These are phyloP conservation scores for Adrianichthys oophorus DNA, from an alignment of 2,797 vertebrate genomes.

Conservation along the genomic window DNA sequence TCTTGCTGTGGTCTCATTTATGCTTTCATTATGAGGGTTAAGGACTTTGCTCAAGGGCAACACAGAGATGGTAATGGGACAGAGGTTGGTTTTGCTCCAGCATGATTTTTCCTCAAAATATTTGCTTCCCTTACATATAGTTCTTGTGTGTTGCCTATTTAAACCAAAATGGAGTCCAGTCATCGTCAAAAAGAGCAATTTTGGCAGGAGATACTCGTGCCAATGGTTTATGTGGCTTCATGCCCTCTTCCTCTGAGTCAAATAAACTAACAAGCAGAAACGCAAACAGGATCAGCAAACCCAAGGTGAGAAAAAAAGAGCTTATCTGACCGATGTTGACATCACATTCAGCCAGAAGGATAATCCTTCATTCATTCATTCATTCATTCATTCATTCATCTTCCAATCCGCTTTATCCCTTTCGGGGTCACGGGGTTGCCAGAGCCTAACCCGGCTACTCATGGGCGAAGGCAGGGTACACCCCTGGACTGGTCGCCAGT, in stretches of 20 bases:
- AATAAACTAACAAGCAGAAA: slow-evolving; percentile 3
- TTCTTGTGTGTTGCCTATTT: not conserved
- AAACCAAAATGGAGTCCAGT: slow-evolving; percentile 4
- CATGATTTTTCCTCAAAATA: slow-evolving; percentile 1
- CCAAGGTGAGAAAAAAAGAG: not conserved
- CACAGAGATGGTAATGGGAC: not conserved
- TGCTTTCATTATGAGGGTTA: not conserved
- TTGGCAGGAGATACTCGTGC: not conserved
- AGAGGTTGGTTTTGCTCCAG: not conserved
- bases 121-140: slow-evolving; percentile 18
- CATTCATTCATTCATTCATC: too few relatives aligned
- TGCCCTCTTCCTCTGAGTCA: slow-evolving; percentile 7
- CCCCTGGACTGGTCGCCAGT: too few relatives aligned
- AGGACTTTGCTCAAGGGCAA: not conserved
- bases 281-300: not conserved
- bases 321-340: slow-evolving; percentile 16
- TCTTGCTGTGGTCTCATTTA: not conserved
- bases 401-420: too few relatives aligned
- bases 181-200: not conserved
- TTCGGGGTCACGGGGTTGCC: too few relatives aligned
- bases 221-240: slow-evolving; percentile 8
- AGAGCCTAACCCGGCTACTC: too few relatives aligned
- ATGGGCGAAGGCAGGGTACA: too few relatives aligned
- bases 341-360: slow-evolving; percentile 8
- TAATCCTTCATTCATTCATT: too few relatives aligned